These are phyloP conservation scores for Edolisoma coerulescens DNA, from an alignment of 2,113 vertebrate genomes.

Conservation along the genomic window DNA sequence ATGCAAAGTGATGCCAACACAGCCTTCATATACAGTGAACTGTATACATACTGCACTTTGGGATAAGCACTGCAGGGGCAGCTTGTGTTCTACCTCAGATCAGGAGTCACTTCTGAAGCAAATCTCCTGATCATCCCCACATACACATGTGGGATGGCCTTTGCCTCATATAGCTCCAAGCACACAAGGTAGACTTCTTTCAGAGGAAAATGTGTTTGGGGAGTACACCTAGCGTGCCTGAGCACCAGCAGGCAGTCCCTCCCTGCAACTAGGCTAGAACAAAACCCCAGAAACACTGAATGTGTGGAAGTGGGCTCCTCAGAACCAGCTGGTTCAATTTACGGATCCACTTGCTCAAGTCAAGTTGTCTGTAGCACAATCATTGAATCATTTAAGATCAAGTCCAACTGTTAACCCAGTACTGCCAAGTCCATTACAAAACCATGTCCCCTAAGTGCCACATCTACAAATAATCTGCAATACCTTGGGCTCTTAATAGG, in stretches of 20 bases:
- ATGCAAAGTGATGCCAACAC: neutral
- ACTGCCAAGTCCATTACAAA: neutral
- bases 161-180: neutral
- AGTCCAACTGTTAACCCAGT: neutral
- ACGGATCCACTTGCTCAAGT: neutral
- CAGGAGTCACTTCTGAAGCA: neutral
- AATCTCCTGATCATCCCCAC: neutral
- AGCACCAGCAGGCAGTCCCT: neutral
- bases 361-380: neutral
- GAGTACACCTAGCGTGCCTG: neutral
- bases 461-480: neutral
- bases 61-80: neutral
- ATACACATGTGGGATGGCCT: neutral
- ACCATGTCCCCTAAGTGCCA: neutral
- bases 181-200: neutral
- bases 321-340: neutral
- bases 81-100: rapidly evolving
- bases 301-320: neutral
- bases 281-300: neutral
- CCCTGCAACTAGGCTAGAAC: neutral
- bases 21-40: neutral
- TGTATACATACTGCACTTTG: neutral
- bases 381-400: rapidly evolving
- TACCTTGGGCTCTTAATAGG: neutral
- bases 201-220: neutral